Evolutionary conservation across 2,113 vertebrate species (phyloP), one percentile per base, ranked within the genome.

Genomic region (Varanus komodoensis): DNA sequence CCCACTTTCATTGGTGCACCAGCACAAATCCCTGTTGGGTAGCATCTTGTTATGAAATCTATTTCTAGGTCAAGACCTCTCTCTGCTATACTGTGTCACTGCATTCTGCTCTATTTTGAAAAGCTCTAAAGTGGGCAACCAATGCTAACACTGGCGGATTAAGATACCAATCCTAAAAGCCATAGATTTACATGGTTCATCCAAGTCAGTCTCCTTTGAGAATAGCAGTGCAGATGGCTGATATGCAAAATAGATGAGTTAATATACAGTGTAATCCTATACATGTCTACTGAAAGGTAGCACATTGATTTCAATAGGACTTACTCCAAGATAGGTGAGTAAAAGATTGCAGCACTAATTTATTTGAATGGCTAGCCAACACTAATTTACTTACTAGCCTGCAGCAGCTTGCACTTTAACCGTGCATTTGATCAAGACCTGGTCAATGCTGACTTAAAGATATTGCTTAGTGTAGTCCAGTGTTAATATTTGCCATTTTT

Each of bases 321-420:
- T 29, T 6, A 27, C 9, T 69, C 38, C 23, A 9, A 48, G 32
- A 38, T 48, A 67, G 21, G 29, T 73, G 14, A n/a, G 17, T 6
- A n/a, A 34, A 57, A n/a, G 52, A 74, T 27, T 83, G 23, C 50
- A 73, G 23, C 25, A 17, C 8, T 79, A n/a, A 80, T 88, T 52
- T 38, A 38, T 85, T 19, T 71, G 7, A 71, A 69, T 79, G 9
- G 61, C 61, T 12, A 7, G 38, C 27, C 34, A 77, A 77, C 8
- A 4, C 32, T 6, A 34, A 27, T 25, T 12, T 2, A 11, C 8
- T 29, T 89, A 12, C 52, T 57, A 57, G 38, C 44, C 12, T 64
- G 52, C 19, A n/a, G 82, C 91, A 4, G 87, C 92, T 93, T 95
- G 44, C 38, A 90, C 90, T 96, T 96, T 95, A 95, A 95, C 94